Conservation (phyloP, 2,797 vertebrate species). For the Uromys caudimaculatus region DNA sequence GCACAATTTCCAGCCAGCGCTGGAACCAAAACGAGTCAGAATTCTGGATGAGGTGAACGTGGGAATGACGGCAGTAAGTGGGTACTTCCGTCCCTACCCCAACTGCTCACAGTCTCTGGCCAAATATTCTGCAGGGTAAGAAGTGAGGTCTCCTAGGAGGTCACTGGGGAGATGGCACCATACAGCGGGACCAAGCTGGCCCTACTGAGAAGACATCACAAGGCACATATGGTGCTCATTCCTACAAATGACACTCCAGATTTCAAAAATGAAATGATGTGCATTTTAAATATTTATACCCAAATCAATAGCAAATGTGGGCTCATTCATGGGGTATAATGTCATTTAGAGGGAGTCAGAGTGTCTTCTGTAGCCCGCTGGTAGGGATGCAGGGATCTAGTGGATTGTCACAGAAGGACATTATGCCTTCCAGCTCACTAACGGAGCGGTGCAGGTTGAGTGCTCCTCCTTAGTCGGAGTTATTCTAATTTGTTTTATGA, state of each 20-base stretch:
- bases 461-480: neutral
- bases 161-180: neutral
- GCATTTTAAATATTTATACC: constrained; percentile 57
- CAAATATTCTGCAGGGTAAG: constrained; percentile 3
- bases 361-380: neutral
- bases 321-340: neutral
- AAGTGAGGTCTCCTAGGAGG: neutral
- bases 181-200: neutral
- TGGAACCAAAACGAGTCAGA: neutral
- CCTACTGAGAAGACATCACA: neutral
- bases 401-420: neutral
- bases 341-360: neutral
- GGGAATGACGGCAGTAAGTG: constrained; percentile 14
- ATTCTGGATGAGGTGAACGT: constrained; percentile 32
- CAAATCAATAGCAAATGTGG: constrained; percentile 14
- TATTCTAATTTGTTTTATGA: neutral
- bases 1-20: neutral
- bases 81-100: neutral
- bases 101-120: neutral
- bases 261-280: constrained; percentile 46
- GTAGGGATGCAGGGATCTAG: neutral
- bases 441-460: neutral
- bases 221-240: constrained; percentile 47
- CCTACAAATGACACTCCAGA: constrained; percentile 62
- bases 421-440: neutral